Percentiles rank a stretch among this genome's conserved stretches.
Evolutionary conservation across 2,888 invertebrate species (phyloP).

Genomic region (Brachyopa scutellaris): DNA sequence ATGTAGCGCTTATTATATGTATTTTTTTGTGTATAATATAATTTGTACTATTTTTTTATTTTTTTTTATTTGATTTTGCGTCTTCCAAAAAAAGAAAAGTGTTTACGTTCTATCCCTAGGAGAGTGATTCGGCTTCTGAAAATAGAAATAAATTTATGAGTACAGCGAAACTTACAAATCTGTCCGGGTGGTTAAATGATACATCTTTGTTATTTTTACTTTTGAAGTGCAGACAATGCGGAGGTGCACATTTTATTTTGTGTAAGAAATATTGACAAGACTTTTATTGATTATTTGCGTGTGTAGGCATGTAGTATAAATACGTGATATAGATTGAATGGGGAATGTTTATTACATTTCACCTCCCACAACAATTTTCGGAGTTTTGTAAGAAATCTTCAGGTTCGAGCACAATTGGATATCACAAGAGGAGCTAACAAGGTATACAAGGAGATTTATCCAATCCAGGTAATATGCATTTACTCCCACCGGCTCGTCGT

Average conservation of each 20-base stretch:
- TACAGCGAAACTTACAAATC: constrained; percentile 14
- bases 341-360: no score
- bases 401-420: no score
- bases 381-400: no score
- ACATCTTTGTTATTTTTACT: constrained; percentile 20
- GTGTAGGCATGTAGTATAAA: no score
- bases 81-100: constrained; percentile 5
- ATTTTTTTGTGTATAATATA: constrained; percentile 30
- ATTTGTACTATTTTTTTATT: constrained; percentile 58
- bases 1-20: constrained; percentile 18
- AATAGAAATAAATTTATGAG: constrained; percentile 44
- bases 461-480: no score
- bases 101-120: constrained; percentile 37
- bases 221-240: constrained; percentile 8
- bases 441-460: no score
- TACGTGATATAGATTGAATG: no score
- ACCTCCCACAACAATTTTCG: no score
- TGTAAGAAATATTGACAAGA: background rate
- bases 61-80: constrained; percentile 3
- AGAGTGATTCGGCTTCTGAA: constrained; percentile 56
- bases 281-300: background rate
- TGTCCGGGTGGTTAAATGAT: constrained; percentile 28
- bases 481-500: no score
- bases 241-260: background rate
- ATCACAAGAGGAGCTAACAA: no score